Base-by-base conservation (phyloP, 64 coral and sea anemone species). In the Stylophora pistillata region DNA sequence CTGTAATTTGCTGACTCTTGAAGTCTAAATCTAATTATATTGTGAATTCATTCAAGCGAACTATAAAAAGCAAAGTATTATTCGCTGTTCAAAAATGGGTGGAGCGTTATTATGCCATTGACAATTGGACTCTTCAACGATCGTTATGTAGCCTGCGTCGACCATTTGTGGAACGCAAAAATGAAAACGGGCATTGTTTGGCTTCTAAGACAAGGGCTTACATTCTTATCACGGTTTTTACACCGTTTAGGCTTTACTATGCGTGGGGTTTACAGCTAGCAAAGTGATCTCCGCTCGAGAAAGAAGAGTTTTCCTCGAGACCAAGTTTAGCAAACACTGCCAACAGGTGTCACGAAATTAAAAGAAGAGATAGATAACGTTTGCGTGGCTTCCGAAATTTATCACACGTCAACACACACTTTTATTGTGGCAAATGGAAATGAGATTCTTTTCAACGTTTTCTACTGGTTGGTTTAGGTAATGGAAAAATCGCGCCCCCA, bases 1-100 rank as follows among this genome's bases (percentile, higher is more conserved):
- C 90, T 91, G 89, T 91, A 95, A 95, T 95, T 92, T 95, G 94
- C 73, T 82, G 86, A 92, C 89, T 91, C 94, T 88, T 95, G 72
- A 89, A 72, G 70, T 76, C 78, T 73, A 88, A 85, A 92, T 92
- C 94, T 95, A 95, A 95, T 95, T 92, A 95, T 95, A 92, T 83
- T 87, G 87, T 88, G 87, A 88, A 86, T 86, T 90, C 70, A 83
- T 77, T 85, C 86, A 88, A 89, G 72, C 90, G 82, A 86, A 92
- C 94, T 95, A 95, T 95, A 89, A 95, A 95, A 91, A 91, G 94
- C 60, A 74, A 60, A 88, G 75, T 90, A 92, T 92, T 95, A 71
- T 92, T 69, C 84, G 73, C 54, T 60, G 78, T 80, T 72, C 86
- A 92, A 79, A 89, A 89, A 71, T 73, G 89, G 89, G 80, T 66